Evolutionary conservation across 2,113 vertebrate species (phyloP), one percentile per base, ranked within the genome.

Genomic region (Corvus moneduloides): DNA sequence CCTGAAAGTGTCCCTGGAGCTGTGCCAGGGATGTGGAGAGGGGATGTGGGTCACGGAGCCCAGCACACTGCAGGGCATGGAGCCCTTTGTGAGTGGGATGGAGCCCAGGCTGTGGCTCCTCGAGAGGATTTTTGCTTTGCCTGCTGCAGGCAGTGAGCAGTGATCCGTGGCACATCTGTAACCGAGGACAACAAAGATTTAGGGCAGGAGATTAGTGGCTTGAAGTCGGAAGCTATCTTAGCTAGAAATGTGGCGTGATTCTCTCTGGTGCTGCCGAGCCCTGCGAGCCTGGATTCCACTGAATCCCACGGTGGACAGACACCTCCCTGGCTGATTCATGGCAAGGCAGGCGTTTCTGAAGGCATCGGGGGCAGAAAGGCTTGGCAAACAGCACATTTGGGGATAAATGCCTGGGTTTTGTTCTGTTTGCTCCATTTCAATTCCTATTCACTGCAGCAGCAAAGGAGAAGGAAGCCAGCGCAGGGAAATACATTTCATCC

Each of bases 191-290:
- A 59, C 89, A 6, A 72, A 75, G 93, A 94, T 94, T 71, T 55
- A 94, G 95, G 93, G 95, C 95, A 92, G 92, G 15, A 86, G 83
- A 93, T 94, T 27, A 88, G 49, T 13, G 84, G 68, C 91, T 86
- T 20, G 32, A 44, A 96, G 87, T 89, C 90, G 91, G 96, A 93
- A 95, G 95, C 95, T 91, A 89, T 95, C 73, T 94, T 92, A 92
- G 94, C 23, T 9, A 7, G 72, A 52, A 68, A 14, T 2, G 83
- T 1, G 48, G 8, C 27, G 72, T 18, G 72, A 28, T 62, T 41
- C 55, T 83, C 87, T 16, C 10, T 16, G 18, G 8, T 8, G 76
- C 76, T 35, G 74, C 86, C 2, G 21, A n/a, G 43, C 84, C 5
- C 82, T 13, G 33, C 9, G 5, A 75, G 88, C 58, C 62, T 9